Evolutionary conservation across 2,888 invertebrate species (phyloP).

Genomic region (Drosophila kuntzei): DNA sequence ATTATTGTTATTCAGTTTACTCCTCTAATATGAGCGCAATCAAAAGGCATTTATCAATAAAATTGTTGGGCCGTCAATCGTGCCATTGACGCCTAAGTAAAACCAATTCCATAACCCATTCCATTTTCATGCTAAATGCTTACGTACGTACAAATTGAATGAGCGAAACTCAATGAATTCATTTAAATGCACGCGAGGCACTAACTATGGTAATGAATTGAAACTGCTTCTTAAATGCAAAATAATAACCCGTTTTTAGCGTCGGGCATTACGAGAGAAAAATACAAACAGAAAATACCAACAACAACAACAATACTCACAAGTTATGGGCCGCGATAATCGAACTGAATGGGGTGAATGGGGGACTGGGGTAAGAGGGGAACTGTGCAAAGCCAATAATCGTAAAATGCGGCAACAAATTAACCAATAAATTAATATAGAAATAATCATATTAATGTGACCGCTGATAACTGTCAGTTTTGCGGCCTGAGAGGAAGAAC

Average conservation of each 20-base stretch:
- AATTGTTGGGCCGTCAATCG: constrained; percentile 52
- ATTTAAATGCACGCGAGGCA: constrained; percentile 80
- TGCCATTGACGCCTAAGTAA: constrained; percentile 59
- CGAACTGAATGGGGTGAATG: constrained; percentile 21
- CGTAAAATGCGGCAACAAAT: constrained; percentile 78
- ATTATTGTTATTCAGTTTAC: constrained; percentile 1
- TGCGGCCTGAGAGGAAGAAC: constrained; percentile 21
- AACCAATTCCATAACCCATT: constrained; percentile 16
- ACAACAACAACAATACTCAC: constrained; percentile 9
- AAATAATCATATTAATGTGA: constrained; percentile 77
- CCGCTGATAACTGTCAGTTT: constrained; percentile 70
- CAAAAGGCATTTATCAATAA: constrained; percentile 66
- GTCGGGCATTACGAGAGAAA: constrained; percentile 28
- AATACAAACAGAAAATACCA: constrained; percentile 17
- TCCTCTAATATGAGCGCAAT: constrained; percentile 30
- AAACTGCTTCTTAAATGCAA: constrained; percentile 71
- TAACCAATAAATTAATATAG: constrained; percentile 79
- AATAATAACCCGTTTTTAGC: constrained; percentile 77
- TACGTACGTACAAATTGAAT: constrained; percentile 76
- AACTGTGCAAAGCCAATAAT: constrained; percentile 69
- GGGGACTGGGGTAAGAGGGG: background rate
- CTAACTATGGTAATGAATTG: constrained; percentile 79
- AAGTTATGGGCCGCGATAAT: constrained; percentile 74
- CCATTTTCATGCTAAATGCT: constrained; percentile 65
- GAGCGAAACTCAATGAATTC: constrained; percentile 77